A percentile compares a stretch with the other conserved stretches of the same genome.
These are phyloP conservation scores for Hydrochoerus hydrochaeris DNA, from an alignment of 2,113 vertebrate species.

Conservation along the genomic window DNA sequence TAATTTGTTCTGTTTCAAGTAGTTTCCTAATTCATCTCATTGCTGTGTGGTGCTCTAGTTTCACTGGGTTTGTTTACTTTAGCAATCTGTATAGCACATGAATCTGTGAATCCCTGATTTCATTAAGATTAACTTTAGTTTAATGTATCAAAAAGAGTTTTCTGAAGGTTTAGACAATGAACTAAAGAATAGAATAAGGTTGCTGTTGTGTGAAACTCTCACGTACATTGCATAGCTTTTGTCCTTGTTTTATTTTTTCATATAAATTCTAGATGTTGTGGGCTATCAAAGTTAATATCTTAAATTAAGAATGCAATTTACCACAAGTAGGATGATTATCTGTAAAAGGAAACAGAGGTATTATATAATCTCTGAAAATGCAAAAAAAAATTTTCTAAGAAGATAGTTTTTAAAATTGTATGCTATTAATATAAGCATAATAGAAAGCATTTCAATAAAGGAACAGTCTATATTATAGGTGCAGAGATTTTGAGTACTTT, in stretches of 20 bases:
- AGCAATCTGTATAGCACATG: background rate
- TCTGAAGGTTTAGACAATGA: slow-evolving; percentile 23
- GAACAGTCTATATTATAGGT: background rate
- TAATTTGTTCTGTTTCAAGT: slow-evolving; percentile 33
- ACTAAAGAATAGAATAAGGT: background rate
- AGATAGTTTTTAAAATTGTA: background rate
- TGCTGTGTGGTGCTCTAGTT: background rate
- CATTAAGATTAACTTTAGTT: slow-evolving; percentile 60
- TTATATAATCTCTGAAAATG: background rate
- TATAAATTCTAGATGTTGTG: background rate
- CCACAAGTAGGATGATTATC: background rate
- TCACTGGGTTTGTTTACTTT: slow-evolving; percentile 15
- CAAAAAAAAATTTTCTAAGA: slow-evolving; percentile 12
- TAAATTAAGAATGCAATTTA: slow-evolving; percentile 7
- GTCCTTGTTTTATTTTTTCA: background rate
- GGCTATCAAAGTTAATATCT: background rate
- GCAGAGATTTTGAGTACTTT: background rate
- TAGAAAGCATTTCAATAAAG: background rate
- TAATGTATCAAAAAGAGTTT: slow-evolving; percentile 25
- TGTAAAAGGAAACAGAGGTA: background rate
- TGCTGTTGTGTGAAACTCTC: background rate
- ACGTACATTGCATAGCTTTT: background rate
- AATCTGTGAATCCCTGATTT: slow-evolving; percentile 51
- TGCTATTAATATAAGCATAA: background rate
- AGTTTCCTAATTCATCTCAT: slow-evolving; percentile 43